Evolutionary conservation across 2,113 vertebrate species (phyloP).

Genomic region (Osmerus mordax): DNA sequence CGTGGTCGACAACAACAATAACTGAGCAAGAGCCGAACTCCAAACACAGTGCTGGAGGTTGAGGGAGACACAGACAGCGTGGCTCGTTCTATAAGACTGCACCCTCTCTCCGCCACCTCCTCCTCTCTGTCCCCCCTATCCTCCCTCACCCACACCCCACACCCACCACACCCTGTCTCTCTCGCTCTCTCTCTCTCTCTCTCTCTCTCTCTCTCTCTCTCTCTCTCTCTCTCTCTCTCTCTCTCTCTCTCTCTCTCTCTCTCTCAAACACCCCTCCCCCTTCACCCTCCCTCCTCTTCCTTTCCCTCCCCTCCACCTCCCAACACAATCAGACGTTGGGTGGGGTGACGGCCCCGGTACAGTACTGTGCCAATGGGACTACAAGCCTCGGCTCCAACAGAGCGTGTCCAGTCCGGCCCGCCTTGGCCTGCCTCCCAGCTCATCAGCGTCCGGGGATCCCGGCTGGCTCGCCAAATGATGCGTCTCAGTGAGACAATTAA

Average conservation of each 20-base stretch:
- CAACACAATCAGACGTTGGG: too few relatives aligned
- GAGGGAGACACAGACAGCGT: slow-evolving; percentile 41
- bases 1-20: too few relatives aligned
- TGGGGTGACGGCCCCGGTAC: too few relatives aligned
- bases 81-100: neutral
- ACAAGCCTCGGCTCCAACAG: slow-evolving; percentile 1
- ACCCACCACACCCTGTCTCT: too few relatives aligned
- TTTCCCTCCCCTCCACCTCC: too few relatives aligned
- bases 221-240: too few relatives aligned
- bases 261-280: neutral
- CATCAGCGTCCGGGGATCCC: slow-evolving; percentile 36
- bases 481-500: slow-evolving; percentile 68
- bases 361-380: neutral
- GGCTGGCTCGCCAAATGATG: slow-evolving; percentile 50
- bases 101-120: slow-evolving; percentile 8
- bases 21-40: too few relatives aligned
- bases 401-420: neutral
- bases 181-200: too few relatives aligned
- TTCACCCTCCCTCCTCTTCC: neutral
- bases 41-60: too few relatives aligned
- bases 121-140: neutral
- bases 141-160: too few relatives aligned
- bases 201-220: too few relatives aligned
- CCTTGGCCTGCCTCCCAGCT: slow-evolving; percentile 5
- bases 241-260: too few relatives aligned